Percentiles rank a stretch among this genome's conserved stretches.
Evolutionary conservation across 2,888 invertebrate species (phyloP).

Genomic region (Lypha dubia): DNA sequence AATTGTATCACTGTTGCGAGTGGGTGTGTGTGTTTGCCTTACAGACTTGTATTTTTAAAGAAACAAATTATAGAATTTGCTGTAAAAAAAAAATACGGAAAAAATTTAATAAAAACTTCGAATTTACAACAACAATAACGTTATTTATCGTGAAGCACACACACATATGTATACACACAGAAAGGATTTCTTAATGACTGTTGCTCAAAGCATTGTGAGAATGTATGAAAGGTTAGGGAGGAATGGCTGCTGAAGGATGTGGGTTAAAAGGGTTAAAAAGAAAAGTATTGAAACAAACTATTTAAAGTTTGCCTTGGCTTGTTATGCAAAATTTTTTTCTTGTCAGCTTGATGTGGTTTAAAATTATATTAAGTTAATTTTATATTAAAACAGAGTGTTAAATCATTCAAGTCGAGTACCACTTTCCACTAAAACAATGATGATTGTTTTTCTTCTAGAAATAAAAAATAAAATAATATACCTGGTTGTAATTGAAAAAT

Average conservation of each 20-base stretch:
- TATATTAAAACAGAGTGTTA: neutral
- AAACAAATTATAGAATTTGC: slow-evolving; percentile 56
- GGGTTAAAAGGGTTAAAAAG: neutral
- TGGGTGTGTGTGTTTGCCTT: neutral
- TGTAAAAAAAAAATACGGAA: slow-evolving; percentile 21
- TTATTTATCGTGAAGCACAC: neutral
- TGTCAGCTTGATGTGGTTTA: slow-evolving; percentile 24
- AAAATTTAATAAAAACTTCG: slow-evolving; percentile 24
- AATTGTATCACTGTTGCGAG: neutral
- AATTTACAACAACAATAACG: neutral
- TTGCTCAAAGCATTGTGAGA: neutral
- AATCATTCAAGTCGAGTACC: slow-evolving; percentile 8
- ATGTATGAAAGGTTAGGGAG: too few relatives aligned
- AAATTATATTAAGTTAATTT: slow-evolving; percentile 11
- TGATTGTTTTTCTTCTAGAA: neutral
- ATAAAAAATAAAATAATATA: neutral
- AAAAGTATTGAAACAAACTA: neutral
- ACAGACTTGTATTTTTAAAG: neutral
- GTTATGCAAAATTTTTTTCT: slow-evolving; percentile 1
- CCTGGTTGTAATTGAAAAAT: neutral
- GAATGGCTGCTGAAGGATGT: too few relatives aligned
- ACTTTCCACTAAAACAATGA: slow-evolving; percentile 5
- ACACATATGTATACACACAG: too few relatives aligned
- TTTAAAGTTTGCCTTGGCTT: neutral
- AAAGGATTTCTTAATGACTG: neutral